Percentiles rank a stretch among this genome's conserved stretches.
Conservation (phyloP, 2,888 invertebrate species). For the Holacanthella duospinosa region DNA sequence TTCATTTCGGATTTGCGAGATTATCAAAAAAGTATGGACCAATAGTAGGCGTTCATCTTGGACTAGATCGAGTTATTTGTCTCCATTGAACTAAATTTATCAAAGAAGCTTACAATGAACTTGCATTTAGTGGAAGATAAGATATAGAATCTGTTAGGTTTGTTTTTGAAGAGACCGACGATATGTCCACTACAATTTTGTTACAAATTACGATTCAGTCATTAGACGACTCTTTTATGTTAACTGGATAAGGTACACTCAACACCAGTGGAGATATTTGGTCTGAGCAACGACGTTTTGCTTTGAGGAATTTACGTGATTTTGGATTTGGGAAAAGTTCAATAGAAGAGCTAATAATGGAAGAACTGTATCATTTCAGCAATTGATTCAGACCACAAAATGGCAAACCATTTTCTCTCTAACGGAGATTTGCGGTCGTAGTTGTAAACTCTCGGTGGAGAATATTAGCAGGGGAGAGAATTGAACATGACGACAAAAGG, state of each 20-base stretch:
- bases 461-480: neutral
- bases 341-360: neutral
- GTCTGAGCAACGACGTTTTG: neutral
- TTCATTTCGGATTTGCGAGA: neutral
- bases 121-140: neutral
- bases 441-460: neutral
- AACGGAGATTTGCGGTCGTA: neutral
- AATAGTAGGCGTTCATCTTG: neutral
- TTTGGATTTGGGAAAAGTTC: neutral
- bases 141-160: neutral
- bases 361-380: neutral
- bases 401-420: neutral
- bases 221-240: too few species aligned
- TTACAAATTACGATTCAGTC: too few species aligned
- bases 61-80: neutral
- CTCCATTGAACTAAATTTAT: neutral
- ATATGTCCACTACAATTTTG: too few species aligned
- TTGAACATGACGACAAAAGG: neutral
- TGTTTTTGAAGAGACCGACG: neutral
- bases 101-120: neutral
- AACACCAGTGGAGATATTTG: neutral
- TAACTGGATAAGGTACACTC: too few species aligned
- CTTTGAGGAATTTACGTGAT: neutral
- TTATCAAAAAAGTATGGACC: neutral
- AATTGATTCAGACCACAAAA: neutral